These are phyloP conservation scores for Myotis findleyi DNA, from an alignment of 2,797 vertebrate genomes.

Conservation along the genomic window DNA sequence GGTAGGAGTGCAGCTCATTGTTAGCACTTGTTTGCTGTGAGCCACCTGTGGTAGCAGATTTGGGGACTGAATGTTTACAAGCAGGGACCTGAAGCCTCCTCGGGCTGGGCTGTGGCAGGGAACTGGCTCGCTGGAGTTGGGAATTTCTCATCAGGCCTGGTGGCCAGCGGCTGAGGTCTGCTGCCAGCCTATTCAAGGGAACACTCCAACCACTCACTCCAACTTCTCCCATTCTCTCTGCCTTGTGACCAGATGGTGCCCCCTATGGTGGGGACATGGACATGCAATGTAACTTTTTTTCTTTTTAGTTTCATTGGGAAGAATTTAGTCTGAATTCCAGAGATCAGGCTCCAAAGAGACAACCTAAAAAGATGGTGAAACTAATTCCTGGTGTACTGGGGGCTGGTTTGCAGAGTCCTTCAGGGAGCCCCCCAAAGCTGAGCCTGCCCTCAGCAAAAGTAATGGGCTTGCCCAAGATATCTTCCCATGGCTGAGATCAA, in stretches of 20 bases:
- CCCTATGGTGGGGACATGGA: neutral
- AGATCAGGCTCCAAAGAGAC: neutral
- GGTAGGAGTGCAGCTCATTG: neutral
- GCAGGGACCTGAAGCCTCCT: neutral
- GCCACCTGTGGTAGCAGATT: neutral
- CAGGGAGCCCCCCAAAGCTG: neutral
- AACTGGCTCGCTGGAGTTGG: neutral
- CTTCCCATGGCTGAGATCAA: neutral
- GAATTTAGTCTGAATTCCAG: neutral
- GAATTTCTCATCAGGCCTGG: neutral
- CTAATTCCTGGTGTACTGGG: neutral
- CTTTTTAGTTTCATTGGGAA: neutral
- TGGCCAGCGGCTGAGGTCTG: neutral
- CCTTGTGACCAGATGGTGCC: neutral
- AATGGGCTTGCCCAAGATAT: neutral
- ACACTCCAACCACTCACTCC: neutral
- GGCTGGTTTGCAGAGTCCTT: neutral
- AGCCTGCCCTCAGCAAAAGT: neutral
- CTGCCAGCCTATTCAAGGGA: neutral
- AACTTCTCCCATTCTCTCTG: neutral
- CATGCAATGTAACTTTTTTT: neutral
- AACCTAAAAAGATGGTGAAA: neutral
- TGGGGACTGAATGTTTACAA: neutral
- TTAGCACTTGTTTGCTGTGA: neutral
- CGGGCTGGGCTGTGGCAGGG: too few species aligned